Base-by-base conservation (phyloP, 2,888 invertebrate species). In the Cheilosia impressa region DNA sequence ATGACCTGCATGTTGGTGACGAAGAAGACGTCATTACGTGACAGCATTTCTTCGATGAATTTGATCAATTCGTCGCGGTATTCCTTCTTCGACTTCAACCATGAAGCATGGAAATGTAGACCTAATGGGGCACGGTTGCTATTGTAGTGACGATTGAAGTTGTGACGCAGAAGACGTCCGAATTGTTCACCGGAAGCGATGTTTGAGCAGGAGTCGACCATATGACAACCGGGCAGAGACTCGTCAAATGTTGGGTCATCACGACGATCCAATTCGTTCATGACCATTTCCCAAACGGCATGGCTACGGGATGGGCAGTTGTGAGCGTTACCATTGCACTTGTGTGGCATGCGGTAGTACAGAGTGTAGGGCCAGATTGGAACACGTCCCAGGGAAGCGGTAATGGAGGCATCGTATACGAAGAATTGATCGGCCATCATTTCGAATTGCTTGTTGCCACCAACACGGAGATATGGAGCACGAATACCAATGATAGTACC, bases 321-420 rank as follows among this genome's bases (percentile, higher is more conserved):
- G 91, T 97, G 97, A 17, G 97, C 97, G 91, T 98, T 98, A 87
- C 97, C 97, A 92, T 97, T 97, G 92, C 98, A 98, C 92, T 97
- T 97, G 93, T 98, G 98, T 0, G 98, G 97, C 97, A 98, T 97
- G 87, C 97, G 95, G 95, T 97, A 98, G 93, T 98, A 98, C 27
- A 99, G 93, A 2, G 98, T 98, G 93, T 98, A 99, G 0, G 99
- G 99, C 98, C 98, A 99, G 91, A 97, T 97, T 66, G 98, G 98
- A 31, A 97, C 97, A 62, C 97, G 96, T 43, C 96, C 95, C 72
- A 97, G 93, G 0, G 97, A 96, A 31, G 98, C 98, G 1, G 97
- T 97, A 90, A 98, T 98, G 13, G 98, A 98, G 27, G 98, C 97
- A 91, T 98, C 98, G 91, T 98, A 98, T 7, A 97, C 96, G 92